phyloP scores from a whole-genome alignment of 2,113 vertebrate species.

The Mesoclemmys tuberculata region DNA sequence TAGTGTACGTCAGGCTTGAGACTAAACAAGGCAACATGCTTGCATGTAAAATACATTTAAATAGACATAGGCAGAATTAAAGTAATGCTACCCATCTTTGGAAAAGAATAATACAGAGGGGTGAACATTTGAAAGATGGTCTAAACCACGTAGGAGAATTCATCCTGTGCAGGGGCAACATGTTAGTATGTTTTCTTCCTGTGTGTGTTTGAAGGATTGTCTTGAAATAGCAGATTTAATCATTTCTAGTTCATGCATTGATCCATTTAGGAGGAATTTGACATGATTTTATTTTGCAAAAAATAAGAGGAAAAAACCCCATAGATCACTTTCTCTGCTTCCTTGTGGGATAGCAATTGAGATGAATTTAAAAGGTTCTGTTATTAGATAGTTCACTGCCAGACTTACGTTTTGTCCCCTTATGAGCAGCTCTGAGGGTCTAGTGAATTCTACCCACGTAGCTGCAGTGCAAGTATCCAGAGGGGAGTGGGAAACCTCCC shows the following conservation, averaged over 20 bases:
- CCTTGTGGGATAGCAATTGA: neutral
- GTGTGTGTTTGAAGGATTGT: neutral
- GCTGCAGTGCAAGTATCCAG: neutral
- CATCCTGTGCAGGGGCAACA: neutral
- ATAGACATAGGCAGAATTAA: neutral
- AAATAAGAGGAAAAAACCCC: neutral
- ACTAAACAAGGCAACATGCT: neutral
- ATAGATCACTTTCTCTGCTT: too few relatives aligned
- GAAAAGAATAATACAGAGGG: too few relatives aligned
- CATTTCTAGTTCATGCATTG: neutral
- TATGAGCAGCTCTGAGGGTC: neutral
- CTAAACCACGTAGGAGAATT: neutral
- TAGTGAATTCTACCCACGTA: neutral
- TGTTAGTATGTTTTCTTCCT: neutral
- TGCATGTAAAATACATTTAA: neutral
- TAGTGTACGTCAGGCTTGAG: too few relatives aligned
- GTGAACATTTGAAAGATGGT: neutral
- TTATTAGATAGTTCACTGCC: neutral
- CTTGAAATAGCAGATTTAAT: neutral
- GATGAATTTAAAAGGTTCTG: fast-evolving
- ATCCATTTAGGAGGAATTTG: neutral
- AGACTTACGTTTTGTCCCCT: neutral
- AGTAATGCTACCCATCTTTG: neutral
- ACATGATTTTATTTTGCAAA: neutral
- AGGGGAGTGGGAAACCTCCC: too few relatives aligned